These are phyloP conservation scores for Orchesellides sinensis DNA, from an alignment of 2,888 invertebrate species.

Conservation along the genomic window DNA sequence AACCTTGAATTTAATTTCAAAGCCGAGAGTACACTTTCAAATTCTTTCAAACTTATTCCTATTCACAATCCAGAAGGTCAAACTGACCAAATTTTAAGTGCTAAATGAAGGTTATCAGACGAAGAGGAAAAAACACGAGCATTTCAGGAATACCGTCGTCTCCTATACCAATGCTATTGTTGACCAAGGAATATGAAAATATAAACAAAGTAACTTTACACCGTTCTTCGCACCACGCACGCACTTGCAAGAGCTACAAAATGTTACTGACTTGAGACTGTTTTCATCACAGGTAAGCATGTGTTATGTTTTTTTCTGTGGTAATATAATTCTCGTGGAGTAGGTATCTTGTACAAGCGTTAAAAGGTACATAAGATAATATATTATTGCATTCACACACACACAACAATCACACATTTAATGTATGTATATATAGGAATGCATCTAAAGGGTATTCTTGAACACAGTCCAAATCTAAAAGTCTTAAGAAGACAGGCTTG, in stretches of 20 bases:
- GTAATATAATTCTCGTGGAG: background rate
- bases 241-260: slow-evolving; percentile 54
- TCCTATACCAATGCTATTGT: background rate
- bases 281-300: slow-evolving; percentile 48
- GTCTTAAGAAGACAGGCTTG: slow-evolving; percentile 2
- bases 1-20: background rate
- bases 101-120: background rate
- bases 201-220: slow-evolving; percentile 2
- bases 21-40: background rate
- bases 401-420: too few relatives aligned
- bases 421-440: background rate
- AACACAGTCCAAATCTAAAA: slow-evolving; percentile 44
- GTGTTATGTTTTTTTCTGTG: slow-evolving; percentile 4
- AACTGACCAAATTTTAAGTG: background rate
- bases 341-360: background rate
- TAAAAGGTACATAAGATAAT: background rate
- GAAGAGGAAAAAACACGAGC: background rate
- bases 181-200: background rate
- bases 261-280: slow-evolving; percentile 59
- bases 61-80: background rate
- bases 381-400: background rate
- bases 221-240: slow-evolving; percentile 13
- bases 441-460: background rate
- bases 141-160: background rate
- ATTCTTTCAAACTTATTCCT: background rate